Percentiles rank a stretch among this genome's conserved stretches.
These are phyloP conservation scores for Berghia stephanieae DNA, from an alignment of 1,140 invertebrate species.

Conservation along the genomic window DNA sequence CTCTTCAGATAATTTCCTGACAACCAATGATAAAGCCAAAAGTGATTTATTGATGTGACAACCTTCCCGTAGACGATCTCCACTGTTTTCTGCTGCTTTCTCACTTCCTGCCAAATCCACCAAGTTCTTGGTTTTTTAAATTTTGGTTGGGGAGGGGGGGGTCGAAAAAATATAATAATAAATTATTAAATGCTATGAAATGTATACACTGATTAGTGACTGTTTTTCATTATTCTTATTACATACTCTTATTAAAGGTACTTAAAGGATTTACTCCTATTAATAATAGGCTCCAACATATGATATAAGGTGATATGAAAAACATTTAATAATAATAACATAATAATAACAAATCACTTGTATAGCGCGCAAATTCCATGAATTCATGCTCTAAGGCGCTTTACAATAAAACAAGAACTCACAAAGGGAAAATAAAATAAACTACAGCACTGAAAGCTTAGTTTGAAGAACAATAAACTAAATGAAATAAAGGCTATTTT, in stretches of 20 bases:
- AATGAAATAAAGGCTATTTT: too few relatives aligned
- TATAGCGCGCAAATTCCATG: too few relatives aligned
- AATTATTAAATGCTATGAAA: too few relatives aligned
- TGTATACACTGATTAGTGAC: not conserved
- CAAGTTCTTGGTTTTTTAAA: constrained; percentile 68
- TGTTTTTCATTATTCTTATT: too few relatives aligned
- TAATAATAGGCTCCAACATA: not conserved
- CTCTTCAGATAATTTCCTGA: constrained; percentile 69
- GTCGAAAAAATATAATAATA: not conserved
- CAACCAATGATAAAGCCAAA: constrained; percentile 71
- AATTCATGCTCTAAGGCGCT: too few relatives aligned
- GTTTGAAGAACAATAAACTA: too few relatives aligned
- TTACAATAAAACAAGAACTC: constrained; percentile 16
- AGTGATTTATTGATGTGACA: constrained; percentile 74
- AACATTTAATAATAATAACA: not conserved
- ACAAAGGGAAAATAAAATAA: not conserved
- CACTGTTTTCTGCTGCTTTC: constrained; percentile 70
- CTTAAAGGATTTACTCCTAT: too few relatives aligned
- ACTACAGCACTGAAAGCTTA: too few relatives aligned
- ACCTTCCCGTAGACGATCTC: constrained; percentile 73
- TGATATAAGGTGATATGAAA: not conserved
- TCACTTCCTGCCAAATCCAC: constrained; percentile 76
- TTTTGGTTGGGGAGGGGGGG: not conserved
- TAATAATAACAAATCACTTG: not conserved
- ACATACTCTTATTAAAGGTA: too few relatives aligned